Percentiles rank a stretch among this genome's conserved stretches.
Conservation (phyloP, 2,888 invertebrate species). For the Linnaemya vulpina region DNA sequence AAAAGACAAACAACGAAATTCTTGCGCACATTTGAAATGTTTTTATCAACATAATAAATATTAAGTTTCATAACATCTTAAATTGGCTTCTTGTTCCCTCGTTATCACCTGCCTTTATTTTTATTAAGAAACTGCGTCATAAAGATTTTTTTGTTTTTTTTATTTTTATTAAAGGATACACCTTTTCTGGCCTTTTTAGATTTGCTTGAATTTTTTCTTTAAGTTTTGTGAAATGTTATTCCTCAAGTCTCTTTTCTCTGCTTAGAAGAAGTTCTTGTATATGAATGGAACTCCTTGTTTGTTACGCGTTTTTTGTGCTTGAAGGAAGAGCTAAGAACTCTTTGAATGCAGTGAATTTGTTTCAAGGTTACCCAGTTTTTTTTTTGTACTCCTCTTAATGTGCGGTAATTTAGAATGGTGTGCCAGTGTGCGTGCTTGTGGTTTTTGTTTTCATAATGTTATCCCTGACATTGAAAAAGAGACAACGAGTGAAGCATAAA, state of each 20-base stretch:
- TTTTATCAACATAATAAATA: conserved; percentile 8
- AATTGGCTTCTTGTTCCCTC: conserved; percentile 4
- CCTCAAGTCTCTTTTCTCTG: conserved; percentile 15
- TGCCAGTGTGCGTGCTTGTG: neutral
- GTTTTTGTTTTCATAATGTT: conserved; percentile 46
- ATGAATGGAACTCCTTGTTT: conserved; percentile 14
- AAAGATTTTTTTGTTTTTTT: conserved; percentile 9
- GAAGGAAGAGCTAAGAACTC: conserved; percentile 16
- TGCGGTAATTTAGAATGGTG: conserved; percentile 29
- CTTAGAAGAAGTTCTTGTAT: neutral
- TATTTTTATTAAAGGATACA: conserved; percentile 36
- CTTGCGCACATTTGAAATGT: conserved; percentile 18
- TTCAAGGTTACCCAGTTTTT: conserved; percentile 71
- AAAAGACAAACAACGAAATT: neutral
- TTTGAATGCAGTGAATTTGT: conserved; percentile 21
- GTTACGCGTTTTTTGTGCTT: conserved; percentile 11
- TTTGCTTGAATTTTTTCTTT: conserved; percentile 8
- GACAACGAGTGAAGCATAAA: neutral
- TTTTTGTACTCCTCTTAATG: conserved; percentile 24
- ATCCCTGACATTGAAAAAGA: conserved; percentile 67
- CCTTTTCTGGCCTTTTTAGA: neutral
- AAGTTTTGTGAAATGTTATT: conserved; percentile 22
- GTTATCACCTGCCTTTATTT: conserved; percentile 65
- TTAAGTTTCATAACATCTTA: conserved; percentile 58
- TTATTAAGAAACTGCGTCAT: conserved; percentile 61